Percentiles rank a stretch among this genome's conserved stretches.
Evolutionary conservation across 2,888 invertebrate genomes (phyloP).

Genomic region (Tryphoninae sp.): DNA sequence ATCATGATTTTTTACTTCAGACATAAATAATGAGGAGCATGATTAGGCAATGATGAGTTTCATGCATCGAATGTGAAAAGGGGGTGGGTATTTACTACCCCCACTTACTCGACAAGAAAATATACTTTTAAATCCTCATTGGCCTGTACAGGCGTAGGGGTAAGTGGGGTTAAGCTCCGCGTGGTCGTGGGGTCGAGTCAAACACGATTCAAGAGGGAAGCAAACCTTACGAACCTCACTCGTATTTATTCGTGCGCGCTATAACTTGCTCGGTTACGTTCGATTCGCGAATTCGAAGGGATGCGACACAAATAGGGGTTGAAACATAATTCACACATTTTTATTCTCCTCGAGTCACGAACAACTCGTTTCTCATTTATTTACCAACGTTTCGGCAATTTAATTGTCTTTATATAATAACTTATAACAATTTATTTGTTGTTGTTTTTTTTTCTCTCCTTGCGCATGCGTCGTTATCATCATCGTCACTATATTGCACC

Average conservation of each 20-base stretch:
- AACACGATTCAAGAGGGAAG: constrained; percentile 75
- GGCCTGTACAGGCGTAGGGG: constrained; percentile 71
- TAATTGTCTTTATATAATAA: constrained; percentile 72
- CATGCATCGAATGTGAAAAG: neutral
- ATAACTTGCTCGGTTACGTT: too few species aligned
- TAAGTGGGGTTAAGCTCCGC: constrained; percentile 78
- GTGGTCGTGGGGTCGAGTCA: constrained; percentile 77
- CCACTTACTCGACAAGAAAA: constrained; percentile 63
- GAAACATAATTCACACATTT: constrained; percentile 16
- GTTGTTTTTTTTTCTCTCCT: constrained; percentile 42
- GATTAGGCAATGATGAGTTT: constrained; percentile 11
- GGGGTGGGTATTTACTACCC: constrained; percentile 24
- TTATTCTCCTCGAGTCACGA: constrained; percentile 41
- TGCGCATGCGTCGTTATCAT: constrained; percentile 57
- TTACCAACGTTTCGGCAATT: constrained; percentile 73
- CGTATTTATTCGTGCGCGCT: constrained; percentile 18
- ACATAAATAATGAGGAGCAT: neutral
- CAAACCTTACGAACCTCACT: constrained; percentile 56
- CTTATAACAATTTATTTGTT: constrained; percentile 71
- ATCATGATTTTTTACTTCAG: too few species aligned
- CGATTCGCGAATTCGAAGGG: neutral
- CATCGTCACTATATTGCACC: constrained; percentile 52
- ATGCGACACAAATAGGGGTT: neutral
- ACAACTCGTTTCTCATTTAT: constrained; percentile 68
- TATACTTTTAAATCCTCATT: constrained; percentile 75